Evolutionary conservation across 2,113 vertebrate species (phyloP).

Genomic region (Ophiodon elongatus): DNA sequence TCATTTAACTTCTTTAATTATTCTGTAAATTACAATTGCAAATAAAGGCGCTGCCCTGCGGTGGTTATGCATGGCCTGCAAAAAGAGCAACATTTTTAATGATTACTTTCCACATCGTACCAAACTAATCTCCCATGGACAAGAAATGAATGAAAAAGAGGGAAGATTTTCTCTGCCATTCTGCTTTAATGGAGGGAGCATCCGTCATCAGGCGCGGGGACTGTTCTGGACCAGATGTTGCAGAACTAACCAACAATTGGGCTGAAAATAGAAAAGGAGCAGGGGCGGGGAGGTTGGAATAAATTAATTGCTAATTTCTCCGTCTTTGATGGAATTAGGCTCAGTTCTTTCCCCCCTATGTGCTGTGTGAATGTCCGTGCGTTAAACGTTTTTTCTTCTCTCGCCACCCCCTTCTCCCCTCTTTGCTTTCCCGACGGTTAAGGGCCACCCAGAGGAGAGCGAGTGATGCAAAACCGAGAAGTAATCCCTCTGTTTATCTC

Average conservation of each 20-base stretch:
- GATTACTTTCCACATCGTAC: constrained; percentile 80
- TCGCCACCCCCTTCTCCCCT: constrained; percentile 23
- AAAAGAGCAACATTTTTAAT: constrained; percentile 85
- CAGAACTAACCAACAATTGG: constrained; percentile 93
- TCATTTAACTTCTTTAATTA: constrained; percentile 86
- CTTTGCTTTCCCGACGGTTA: constrained; percentile 87
- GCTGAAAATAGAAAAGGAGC: constrained; percentile 68
- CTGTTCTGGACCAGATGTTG: constrained; percentile 94
- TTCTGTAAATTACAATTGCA: constrained; percentile 83
- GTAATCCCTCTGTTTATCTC: constrained; percentile 99
- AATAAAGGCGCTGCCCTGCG: constrained; percentile 69
- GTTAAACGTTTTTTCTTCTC: constrained; percentile 86
- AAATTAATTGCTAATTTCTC: constrained; percentile 98
- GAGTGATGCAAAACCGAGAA: constrained; percentile 95
- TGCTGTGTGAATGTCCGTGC: constrained; percentile 93
- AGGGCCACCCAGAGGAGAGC: constrained; percentile 98
- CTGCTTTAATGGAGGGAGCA: constrained; percentile 69
- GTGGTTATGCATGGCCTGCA: constrained; percentile 75
- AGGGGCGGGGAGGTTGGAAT: constrained; percentile 88
- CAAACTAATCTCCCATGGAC: constrained; percentile 81
- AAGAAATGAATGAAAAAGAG: constrained; percentile 71
- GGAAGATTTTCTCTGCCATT: constrained; percentile 63
- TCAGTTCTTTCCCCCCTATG: constrained; percentile 88
- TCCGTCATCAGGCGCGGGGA: constrained; percentile 62
- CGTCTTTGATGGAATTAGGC: constrained; percentile 99